These are phyloP conservation scores for Celastrina argiolus DNA, from an alignment of 2,888 invertebrate genomes.

Conservation along the genomic window DNA sequence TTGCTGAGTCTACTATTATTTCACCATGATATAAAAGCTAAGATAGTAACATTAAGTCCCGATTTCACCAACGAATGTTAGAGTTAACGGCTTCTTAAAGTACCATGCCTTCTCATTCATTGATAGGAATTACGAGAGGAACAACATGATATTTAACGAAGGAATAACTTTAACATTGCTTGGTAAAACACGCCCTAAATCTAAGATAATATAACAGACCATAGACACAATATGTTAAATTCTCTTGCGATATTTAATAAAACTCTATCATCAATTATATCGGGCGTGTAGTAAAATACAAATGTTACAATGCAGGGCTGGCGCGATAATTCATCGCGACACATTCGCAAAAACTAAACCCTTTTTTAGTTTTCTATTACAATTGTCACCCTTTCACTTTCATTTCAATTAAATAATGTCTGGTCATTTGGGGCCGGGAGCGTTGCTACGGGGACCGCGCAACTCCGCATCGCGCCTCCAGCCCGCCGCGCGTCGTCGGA, in stretches of 20 bases:
- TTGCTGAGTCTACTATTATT: too few relatives aligned
- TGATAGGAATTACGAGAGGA: too few relatives aligned
- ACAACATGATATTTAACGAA: too few relatives aligned
- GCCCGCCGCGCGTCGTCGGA: constrained; percentile 56
- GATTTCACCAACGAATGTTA: too few relatives aligned
- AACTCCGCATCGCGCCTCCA: constrained; percentile 26
- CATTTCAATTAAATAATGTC: constrained; percentile 78
- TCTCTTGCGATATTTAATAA: constrained; percentile 29
- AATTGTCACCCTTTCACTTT: constrained; percentile 76
- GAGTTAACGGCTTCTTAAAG: too few relatives aligned
- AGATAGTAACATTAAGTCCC: too few relatives aligned
- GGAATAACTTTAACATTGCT: too few relatives aligned
- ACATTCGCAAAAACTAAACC: constrained; percentile 66
- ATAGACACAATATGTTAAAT: background rate
- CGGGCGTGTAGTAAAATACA: constrained; percentile 55
- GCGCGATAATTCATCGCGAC: constrained; percentile 71
- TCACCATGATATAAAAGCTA: too few relatives aligned
- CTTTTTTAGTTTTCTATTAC: constrained; percentile 74
- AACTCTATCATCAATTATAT: constrained; percentile 37
- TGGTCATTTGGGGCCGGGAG: constrained; percentile 72
- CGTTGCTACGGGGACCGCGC: constrained; percentile 29
- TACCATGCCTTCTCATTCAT: too few relatives aligned
- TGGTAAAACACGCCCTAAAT: too few relatives aligned
- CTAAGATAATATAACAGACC: background rate
- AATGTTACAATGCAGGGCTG: constrained; percentile 74